Conservation (phyloP, 37 sponge, comb jelly and placozoan species). For the Bolinopsis microptera region DNA sequence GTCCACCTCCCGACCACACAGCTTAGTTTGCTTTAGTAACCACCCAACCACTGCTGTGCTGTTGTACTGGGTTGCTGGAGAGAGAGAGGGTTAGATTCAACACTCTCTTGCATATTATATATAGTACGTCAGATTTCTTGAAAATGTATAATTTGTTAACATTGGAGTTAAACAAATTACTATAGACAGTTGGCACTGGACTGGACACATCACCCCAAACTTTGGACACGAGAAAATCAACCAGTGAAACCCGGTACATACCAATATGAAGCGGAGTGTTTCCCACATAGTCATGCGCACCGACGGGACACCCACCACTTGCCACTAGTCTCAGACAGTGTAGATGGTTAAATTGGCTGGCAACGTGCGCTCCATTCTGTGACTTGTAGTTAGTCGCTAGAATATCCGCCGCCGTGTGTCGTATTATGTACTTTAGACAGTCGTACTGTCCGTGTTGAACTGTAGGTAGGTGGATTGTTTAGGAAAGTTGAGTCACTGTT, state of each 20-base stretch:
- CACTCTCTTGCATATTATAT: no score
- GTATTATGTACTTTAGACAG: constrained; percentile 30
- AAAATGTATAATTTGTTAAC: no score
- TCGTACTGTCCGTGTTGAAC: constrained; percentile 36
- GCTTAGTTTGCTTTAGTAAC: background rate
- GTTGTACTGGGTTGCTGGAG: constrained; percentile 45
- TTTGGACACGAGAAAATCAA: no score
- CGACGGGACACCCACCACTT: background rate
- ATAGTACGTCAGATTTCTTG: no score
- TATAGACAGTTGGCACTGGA: no score
- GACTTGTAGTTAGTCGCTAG: constrained; percentile 47
- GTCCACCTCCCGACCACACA: constrained; percentile 22
- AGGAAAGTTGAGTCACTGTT: background rate
- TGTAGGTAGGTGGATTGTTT: background rate
- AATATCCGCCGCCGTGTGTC: background rate
- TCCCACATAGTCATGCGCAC: constrained; percentile 30
- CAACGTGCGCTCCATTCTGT: constrained; percentile 11
- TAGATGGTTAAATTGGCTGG: constrained; percentile 18
- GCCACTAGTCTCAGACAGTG: constrained; percentile 24
- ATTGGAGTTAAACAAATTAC: no score
- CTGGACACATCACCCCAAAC: no score
- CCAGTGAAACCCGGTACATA: background rate
- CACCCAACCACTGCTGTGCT: background rate
- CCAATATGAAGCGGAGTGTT: constrained; percentile 43
- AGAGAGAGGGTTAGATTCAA: background rate